Base-by-base conservation (phyloP, 2,888 invertebrate genomes). In the Gisinianus flammeolus region DNA sequence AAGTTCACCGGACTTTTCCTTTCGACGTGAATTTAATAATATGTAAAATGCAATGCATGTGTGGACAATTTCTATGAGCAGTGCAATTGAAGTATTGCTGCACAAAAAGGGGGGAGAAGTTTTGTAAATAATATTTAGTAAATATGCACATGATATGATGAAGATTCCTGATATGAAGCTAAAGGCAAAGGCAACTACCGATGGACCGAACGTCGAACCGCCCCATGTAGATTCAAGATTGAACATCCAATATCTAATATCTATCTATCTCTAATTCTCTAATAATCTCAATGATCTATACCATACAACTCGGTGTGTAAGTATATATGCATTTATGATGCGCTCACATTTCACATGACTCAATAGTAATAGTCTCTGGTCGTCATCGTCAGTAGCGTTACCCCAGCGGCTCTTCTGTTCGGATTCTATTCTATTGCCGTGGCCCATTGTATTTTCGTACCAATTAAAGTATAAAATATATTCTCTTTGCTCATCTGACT, bases 391-490 rank as follows among this genome's bases (percentile, higher is more conserved):
- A 44, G 2, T 8, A 8, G 35, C 35, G 35, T 35, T 35, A 35
- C 44, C 44, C 44, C 44, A 44, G 44, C 44, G 44, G 44, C 44
- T 16, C 16, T 19, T n/a, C 12, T 44, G 12, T 44, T 44, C 44
- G 44, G 44, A 44, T 44, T 44, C 44, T 44, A 44, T 44, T 44
- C 26, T 26, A 22, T 62, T 12, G 62, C 62, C 24, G 54, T 26
- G 10, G 52, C 5, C 70, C 19, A 70, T 70, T 70, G 70, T 70
- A 70, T 54, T 62, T 44, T 70, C 67, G 54, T 54, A 54, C 70
- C 70, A 70, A 70, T 70, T 70, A 70, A 70, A 70, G 70, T 28
- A 70, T 70, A 70, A 70, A 70, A 70, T 70, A n/a, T n/a, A 70
- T 70, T 70, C 70, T 33, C 44, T 44, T 44, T 44, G 19, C 44